Evolutionary conservation across 2,888 invertebrate species (phyloP).

Genomic region (Idaea aversata): DNA sequence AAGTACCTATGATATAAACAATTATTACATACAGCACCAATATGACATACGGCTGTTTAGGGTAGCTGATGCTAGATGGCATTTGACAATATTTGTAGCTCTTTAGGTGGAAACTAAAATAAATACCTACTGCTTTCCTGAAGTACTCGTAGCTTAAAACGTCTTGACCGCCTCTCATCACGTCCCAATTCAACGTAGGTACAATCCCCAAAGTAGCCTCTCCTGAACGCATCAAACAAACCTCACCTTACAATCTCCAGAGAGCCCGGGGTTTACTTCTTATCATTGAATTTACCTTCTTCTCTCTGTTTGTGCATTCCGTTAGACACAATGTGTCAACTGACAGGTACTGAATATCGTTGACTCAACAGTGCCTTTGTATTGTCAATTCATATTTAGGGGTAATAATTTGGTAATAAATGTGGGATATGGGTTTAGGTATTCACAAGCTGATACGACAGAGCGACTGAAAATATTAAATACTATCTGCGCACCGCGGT

Average conservation of each 20-base stretch:
- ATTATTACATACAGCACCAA: too few relatives aligned
- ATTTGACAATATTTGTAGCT: too few relatives aligned
- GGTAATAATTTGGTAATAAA: background rate
- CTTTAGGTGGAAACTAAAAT: too few relatives aligned
- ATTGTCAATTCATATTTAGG: background rate
- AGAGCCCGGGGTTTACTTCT: background rate
- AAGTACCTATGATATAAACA: too few relatives aligned
- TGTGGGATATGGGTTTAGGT: background rate
- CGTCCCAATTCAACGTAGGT: background rate
- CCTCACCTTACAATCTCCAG: background rate
- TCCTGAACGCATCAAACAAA: background rate
- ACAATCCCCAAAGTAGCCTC: background rate
- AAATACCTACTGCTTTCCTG: too few relatives aligned
- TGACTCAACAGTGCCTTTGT: background rate
- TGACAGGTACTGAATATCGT: background rate
- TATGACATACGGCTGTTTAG: too few relatives aligned
- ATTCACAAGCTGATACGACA: background rate
- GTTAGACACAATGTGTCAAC: background rate
- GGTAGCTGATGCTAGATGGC: too few relatives aligned
- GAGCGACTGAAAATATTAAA: too few relatives aligned
- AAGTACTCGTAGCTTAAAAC: background rate
- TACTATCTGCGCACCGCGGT: too few relatives aligned
- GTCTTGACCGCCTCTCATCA: background rate
- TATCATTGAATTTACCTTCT: background rate
- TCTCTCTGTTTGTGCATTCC: background rate